Evolutionary conservation across 2,888 invertebrate species (phyloP), one percentile per base, ranked within the genome.

Genomic region (Dusona sp.): DNA sequence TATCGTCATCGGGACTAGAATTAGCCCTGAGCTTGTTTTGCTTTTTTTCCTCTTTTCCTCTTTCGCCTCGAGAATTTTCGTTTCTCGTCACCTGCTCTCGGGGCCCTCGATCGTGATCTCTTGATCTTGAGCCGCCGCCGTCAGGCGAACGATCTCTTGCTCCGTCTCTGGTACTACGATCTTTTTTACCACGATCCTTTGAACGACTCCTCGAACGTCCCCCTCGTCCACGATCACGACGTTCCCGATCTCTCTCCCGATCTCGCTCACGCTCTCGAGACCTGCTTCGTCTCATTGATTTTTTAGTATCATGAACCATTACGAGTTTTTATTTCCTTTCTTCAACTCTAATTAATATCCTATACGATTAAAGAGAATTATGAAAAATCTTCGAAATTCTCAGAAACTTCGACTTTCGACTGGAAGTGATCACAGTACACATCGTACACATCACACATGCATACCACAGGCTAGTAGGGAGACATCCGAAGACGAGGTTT

Each of bases 261-360:
- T 92, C 92, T 1, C 94, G 89, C 93, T 95, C 92, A 94, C 74
- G 90, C 92, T 86, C 95, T 11, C 94, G 93, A 1, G 95, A 95
- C 79, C 95, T 95, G 29, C 95, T 95, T 9, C 95, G 94, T 19
- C 95, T 90, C 45, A 87, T 70, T 19, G 90, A 92, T 86, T 95
- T 95, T 90, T 95, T 95, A 16, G 61, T 61, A 74, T 95, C 95
- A 83, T 94, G 94, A 1, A 93, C 95, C 94, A 94, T 94, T 73
- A 33, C 8, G 45, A 19, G 45, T 72, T 65, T 38, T 3, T 22
- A 13, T 70, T 13, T 29, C 4, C 38, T 6, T n/a, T n/a, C n/a
- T 45, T 61, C 16, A 22, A 45, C 19, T 29, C 25, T 25, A 68
- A 8, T 42, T 6, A 6, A 42, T 42, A 9, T n/a, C n/a, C 42